phyloP scores from a whole-genome alignment of 2,113 vertebrate genomes.

The Xiphias gladius region DNA sequence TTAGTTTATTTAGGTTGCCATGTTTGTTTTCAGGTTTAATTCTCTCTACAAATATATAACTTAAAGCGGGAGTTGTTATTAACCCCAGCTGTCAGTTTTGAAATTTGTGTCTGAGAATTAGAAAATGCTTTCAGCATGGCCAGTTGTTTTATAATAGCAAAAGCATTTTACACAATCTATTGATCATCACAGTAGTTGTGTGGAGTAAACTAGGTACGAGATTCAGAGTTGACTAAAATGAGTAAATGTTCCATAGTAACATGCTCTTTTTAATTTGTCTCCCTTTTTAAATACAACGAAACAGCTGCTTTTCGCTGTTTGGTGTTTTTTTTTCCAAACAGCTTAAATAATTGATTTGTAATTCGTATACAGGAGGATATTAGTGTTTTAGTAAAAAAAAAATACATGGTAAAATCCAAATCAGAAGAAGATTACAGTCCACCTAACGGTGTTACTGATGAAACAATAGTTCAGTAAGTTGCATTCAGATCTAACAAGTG shows the following conservation, averaged over 20 bases:
- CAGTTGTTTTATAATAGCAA: conserved; percentile 13
- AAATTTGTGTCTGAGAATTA: neutral
- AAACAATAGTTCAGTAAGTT: too few relatives aligned
- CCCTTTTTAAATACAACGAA: neutral
- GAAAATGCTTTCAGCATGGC: neutral
- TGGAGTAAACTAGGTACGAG: neutral
- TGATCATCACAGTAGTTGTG: conserved; percentile 3
- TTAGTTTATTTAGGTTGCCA: neutral
- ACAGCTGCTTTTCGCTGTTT: too few relatives aligned
- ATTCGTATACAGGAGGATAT: neutral
- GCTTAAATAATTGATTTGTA: neutral
- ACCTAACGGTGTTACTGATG: neutral
- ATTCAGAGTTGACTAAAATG: neutral
- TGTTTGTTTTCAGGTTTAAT: neutral
- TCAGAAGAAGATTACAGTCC: neutral
- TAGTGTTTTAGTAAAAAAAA: neutral
- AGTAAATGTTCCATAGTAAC: too few relatives aligned
- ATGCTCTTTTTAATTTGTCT: neutral
- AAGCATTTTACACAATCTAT: conserved; percentile 64
- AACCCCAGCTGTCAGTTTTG: neutral
- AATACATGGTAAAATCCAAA: neutral
- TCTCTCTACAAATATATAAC: neutral
- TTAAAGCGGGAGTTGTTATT: neutral
- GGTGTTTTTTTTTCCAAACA: too few relatives aligned
- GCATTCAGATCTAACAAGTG: neutral